Base-by-base conservation (phyloP, 2,113 vertebrate genomes). In the Tragulus kanchil region DNA sequence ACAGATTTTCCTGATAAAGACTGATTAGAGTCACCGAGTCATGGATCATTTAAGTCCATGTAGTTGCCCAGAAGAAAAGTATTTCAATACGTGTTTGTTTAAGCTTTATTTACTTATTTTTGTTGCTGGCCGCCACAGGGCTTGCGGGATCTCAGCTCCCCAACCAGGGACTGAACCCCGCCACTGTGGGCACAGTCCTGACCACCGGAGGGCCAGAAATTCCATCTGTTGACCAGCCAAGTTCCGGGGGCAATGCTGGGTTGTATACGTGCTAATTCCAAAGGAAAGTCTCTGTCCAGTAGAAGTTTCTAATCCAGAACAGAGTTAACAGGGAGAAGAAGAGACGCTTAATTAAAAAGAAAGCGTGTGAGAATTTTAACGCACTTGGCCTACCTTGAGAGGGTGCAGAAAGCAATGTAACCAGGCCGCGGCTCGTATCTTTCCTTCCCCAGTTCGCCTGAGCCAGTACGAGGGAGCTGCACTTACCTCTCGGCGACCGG, bases 281-380 rank as follows among this genome's bases (percentile, higher is more conserved):
- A 62, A 81, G 58, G n/a, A 73, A 94, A 93, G 86, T 52, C 28
- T 78, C 59, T 84, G 58, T 10, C 10, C 4, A 6, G 31, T 62
- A 48, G 52, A 84, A 86, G 86, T 77, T 84, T 91, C 58, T 86
- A 91, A 93, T 17, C 45, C 73, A 77, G 9, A 81, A 31, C 21
- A 62, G 79, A 95, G 48, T n/a, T 54, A 81, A 83, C 15, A 36
- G 48, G 21, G 1, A 6, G 36, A 16, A 50, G 23, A 69, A 25
- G 36, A 78, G 25, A 48, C 4, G 8, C 26, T 61, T 25, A 75
- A 83, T 48, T 50, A 26, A 64, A 90, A 88, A 50, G 23, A 81
- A 75, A 67, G 58, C 59, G 8, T 21, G 17, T n/a, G 61, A n/a
- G 8, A 78, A 85, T 58, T 54, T 75, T 36, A 59, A 67, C 4